These are phyloP conservation scores for Semicossyphus pulcher DNA, from an alignment of 2,113 vertebrate species.

Conservation along the genomic window DNA sequence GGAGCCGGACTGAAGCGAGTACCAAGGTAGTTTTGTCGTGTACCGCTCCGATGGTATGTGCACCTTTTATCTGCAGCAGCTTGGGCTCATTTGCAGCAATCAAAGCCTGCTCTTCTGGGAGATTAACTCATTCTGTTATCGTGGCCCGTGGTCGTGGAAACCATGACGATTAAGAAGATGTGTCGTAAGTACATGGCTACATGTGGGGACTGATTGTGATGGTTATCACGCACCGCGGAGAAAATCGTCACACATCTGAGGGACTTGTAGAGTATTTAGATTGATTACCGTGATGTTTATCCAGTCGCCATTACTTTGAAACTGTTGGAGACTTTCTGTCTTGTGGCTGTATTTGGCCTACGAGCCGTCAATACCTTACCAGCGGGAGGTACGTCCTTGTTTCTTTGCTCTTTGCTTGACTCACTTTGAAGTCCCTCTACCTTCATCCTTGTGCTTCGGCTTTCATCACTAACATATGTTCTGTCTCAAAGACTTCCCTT, in stretches of 20 bases:
- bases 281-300: conserved; percentile 28
- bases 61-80: conserved; percentile 31
- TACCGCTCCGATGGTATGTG: not conserved
- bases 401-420: not conserved
- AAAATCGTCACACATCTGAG: conserved; percentile 33
- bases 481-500: conserved; percentile 19
- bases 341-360: not conserved
- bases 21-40: not conserved
- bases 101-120: conserved; percentile 36
- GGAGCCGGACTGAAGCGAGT: not conserved
- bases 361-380: not conserved
- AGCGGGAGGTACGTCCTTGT: not conserved
- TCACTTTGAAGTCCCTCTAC: conserved; percentile 35
- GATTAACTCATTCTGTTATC: conserved; percentile 39
- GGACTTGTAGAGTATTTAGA: conserved; percentile 1
- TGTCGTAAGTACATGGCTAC: conserved; percentile 41
- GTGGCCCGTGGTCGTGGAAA: conserved; percentile 18
- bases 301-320: not conserved
- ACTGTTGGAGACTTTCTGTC: conserved; percentile 3
- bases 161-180: conserved; percentile 59
- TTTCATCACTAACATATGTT: conserved; percentile 36
- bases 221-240: conserved; percentile 5
- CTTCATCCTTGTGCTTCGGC: not conserved
- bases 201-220: conserved; percentile 25
- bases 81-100: conserved; percentile 46